Conservation (phyloP, 1,140 invertebrate genomes). For the Ips typographus region DNA sequence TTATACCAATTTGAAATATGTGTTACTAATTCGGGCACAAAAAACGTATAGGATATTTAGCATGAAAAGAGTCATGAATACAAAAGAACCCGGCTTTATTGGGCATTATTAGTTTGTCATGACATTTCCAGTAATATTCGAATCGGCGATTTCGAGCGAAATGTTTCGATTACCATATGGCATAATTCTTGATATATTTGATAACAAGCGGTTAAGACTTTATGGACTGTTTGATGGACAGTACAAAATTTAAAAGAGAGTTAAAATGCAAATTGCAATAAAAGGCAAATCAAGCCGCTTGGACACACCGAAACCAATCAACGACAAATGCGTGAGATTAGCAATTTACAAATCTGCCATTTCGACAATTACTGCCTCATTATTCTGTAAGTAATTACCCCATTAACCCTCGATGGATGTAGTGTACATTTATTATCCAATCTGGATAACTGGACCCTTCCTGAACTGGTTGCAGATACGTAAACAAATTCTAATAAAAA, state of each 20-base stretch:
- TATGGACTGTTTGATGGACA: too few relatives aligned
- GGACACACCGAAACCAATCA: slow-evolving; percentile 44
- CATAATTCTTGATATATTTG: neutral
- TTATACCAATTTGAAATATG: slow-evolving; percentile 27
- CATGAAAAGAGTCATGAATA: slow-evolving; percentile 15
- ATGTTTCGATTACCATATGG: neutral
- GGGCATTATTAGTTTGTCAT: slow-evolving; percentile 15
- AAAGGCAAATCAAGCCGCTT: slow-evolving; percentile 28
- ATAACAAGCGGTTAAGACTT: too few relatives aligned
- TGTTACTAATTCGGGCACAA: slow-evolving; percentile 20
- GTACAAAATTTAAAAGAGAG: neutral
- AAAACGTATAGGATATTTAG: slow-evolving; percentile 9
- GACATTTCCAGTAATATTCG: neutral
- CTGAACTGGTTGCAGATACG: too few relatives aligned
- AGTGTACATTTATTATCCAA: slow-evolving; percentile 26
- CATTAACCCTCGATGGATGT: slow-evolving; percentile 37
- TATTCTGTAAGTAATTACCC: slow-evolving; percentile 53
- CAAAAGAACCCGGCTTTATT: slow-evolving; percentile 14
- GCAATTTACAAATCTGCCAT: slow-evolving; percentile 54
- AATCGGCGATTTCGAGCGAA: neutral
- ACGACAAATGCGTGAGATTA: slow-evolving; percentile 53
- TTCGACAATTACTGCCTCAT: slow-evolving; percentile 53
- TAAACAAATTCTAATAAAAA: too few relatives aligned
- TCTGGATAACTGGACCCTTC: neutral
- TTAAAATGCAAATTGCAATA: slow-evolving; percentile 14